Evolutionary conservation across 1,140 invertebrate species (phyloP).

Genomic region (Bombus sibiricus): DNA sequence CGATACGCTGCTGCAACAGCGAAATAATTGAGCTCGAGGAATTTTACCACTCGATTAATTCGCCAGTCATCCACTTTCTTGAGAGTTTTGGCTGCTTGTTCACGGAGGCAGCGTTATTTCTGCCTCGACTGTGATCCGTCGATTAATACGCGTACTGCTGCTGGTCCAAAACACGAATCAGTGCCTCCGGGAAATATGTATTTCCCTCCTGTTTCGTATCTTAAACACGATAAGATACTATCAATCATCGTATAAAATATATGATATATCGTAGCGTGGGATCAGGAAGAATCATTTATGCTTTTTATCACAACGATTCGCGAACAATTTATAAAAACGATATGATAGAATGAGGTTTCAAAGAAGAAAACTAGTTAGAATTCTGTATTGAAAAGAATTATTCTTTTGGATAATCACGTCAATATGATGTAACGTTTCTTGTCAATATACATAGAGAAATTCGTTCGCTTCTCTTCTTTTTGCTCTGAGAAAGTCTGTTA

Average conservation of each 20-base stretch:
- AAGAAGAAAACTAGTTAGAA: neutral
- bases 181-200: neutral
- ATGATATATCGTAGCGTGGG: neutral
- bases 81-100: neutral
- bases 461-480: neutral
- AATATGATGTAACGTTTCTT: neutral
- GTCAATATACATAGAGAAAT: neutral
- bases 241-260: neutral
- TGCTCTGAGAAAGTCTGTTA: neutral
- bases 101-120: neutral
- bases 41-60: slow-evolving; percentile 7
- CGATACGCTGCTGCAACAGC: neutral
- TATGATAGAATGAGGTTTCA: neutral
- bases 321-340: neutral
- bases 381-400: neutral
- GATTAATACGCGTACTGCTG: neutral
- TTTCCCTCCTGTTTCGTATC: neutral
- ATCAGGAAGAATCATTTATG: neutral
- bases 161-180: neutral
- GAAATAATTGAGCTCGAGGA: slow-evolving; percentile 2
- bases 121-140: neutral
- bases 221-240: neutral
- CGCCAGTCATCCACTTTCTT: neutral
- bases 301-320: neutral
- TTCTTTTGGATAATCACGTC: neutral